Evolutionary conservation across 2,797 vertebrate genomes (phyloP), one percentile per base, ranked within the genome.

Genomic region (Menidia menidia): DNA sequence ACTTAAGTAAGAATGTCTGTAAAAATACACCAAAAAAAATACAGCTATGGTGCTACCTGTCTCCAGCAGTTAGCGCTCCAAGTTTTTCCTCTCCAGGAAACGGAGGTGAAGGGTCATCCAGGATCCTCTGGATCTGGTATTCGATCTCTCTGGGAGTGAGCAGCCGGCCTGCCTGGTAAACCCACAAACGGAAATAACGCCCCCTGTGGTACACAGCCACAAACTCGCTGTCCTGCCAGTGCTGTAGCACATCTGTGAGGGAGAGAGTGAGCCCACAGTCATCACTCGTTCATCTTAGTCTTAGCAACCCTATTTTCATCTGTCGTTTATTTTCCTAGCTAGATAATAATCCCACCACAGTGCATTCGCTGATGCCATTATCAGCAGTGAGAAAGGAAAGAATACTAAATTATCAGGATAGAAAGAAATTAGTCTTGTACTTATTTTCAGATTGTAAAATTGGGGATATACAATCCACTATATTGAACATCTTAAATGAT

Each of bases 181-280:
- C 94, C 83, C 91, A 93, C 51, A 97, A 83, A 1, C 93, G 84
- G 82, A 95, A 97, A 60, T 90, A 96, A 2, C 96, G 94, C 1
- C 96, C 96, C 19, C 72, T 92, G 64, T 97, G 95, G 76, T 95
- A 94, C 19, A 97, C 95, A 0, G 93, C 94, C 48, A 97, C 91
- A 32, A 95, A 96, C 67, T 93, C 92, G 55, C 96, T 97, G 88
- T 97, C 95, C 52, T 83, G 83, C 68, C 92, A 92, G 82, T 97
- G 96, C 75, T 92, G 92, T 55, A 97, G 89, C 6, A 87, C 84
- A 78, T 97, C 95, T 97, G 70, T 18, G 50, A 8, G 66, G 13
- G 9, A 64, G 0, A 14, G 3, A 14, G 33, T 8, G 6, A 32
- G 7, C 10, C 35, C 35, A 39, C 4, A 39, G 35, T 39, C 35